phyloP scores from a whole-genome alignment of 2,888 invertebrate species.

The Euplexia lucipara region DNA sequence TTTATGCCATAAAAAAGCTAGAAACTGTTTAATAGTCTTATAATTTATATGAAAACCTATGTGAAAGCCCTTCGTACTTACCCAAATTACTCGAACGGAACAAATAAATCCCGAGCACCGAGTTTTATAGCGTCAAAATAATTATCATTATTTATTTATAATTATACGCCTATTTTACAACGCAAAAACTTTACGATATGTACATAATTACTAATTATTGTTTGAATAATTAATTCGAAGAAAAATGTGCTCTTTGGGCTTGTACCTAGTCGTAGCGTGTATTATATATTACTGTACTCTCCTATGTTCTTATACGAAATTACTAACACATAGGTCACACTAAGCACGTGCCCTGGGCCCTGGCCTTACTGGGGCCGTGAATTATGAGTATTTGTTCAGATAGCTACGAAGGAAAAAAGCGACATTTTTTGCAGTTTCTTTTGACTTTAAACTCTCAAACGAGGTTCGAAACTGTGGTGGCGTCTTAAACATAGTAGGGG shows the following conservation, averaged over 20 bases:
- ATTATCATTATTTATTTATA: slow-evolving; percentile 33
- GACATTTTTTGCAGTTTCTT: too few species aligned
- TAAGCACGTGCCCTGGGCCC: too few species aligned
- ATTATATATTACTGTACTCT: not conserved
- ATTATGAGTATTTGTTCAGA: too few species aligned
- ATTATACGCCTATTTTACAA: slow-evolving; percentile 7
- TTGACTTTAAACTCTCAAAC: too few species aligned
- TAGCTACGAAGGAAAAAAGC: too few species aligned
- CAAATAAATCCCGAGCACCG: slow-evolving; percentile 33
- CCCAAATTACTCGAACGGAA: slow-evolving; percentile 22
- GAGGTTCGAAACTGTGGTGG: too few species aligned
- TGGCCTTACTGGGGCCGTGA: too few species aligned
- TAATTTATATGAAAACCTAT: not conserved
- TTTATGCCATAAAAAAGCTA: not conserved
- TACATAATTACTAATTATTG: slow-evolving; percentile 15
- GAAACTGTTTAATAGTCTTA: too few species aligned
- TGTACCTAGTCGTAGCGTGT: not conserved
- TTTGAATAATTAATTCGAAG: not conserved
- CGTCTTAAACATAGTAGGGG: too few species aligned
- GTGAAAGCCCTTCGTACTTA: slow-evolving; percentile 10
- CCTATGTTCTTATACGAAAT: too few species aligned
- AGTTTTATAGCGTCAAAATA: slow-evolving; percentile 49
- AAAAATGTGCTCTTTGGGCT: not conserved
- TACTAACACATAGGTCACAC: too few species aligned
- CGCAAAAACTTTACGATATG: slow-evolving; percentile 33